A percentile compares a stretch with the other conserved stretches of the same genome.
These are phyloP conservation scores for Sinodicranocentrus sp. DNA, from an alignment of 2,888 invertebrate genomes.

Conservation along the genomic window DNA sequence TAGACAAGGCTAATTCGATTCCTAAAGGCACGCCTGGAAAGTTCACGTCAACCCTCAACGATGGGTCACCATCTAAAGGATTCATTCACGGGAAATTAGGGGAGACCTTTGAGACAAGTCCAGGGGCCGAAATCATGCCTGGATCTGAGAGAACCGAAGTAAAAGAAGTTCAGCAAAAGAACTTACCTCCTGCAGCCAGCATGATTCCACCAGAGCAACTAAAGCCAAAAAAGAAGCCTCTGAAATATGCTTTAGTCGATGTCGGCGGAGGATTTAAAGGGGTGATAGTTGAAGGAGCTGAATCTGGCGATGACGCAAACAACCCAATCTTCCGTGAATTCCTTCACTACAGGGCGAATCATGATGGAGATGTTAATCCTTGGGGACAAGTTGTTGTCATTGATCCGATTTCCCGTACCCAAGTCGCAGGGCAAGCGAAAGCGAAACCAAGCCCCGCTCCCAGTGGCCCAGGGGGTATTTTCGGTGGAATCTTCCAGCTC, in stretches of 20 bases:
- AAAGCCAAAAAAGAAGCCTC: background rate
- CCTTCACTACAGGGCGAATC: constrained; percentile 43
- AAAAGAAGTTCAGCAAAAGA: background rate
- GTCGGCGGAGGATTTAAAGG: constrained; percentile 40
- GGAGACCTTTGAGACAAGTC: background rate
- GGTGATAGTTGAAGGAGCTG: constrained; percentile 19
- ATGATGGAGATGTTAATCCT: constrained; percentile 33
- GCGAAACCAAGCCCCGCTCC: background rate
- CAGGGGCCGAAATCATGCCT: constrained; percentile 7
- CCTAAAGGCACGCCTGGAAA: constrained; percentile 19
- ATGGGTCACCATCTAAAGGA: background rate
- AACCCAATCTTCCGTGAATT: constrained; percentile 50
- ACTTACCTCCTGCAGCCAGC: background rate
- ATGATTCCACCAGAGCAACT: no score
- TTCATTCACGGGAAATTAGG: background rate
- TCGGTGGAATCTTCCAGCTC: background rate
- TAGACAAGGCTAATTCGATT: background rate
- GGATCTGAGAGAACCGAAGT: background rate
- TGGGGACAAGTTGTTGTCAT: constrained; percentile 32
- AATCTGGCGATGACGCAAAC: constrained; percentile 35
- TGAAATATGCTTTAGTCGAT: constrained; percentile 27
- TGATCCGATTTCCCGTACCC: constrained; percentile 23
- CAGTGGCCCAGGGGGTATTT: no score
- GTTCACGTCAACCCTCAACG: background rate
- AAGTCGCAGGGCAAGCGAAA: no score